Conservation (phyloP, 2,888 invertebrate species). For the Electrophaes corylata region DNA sequence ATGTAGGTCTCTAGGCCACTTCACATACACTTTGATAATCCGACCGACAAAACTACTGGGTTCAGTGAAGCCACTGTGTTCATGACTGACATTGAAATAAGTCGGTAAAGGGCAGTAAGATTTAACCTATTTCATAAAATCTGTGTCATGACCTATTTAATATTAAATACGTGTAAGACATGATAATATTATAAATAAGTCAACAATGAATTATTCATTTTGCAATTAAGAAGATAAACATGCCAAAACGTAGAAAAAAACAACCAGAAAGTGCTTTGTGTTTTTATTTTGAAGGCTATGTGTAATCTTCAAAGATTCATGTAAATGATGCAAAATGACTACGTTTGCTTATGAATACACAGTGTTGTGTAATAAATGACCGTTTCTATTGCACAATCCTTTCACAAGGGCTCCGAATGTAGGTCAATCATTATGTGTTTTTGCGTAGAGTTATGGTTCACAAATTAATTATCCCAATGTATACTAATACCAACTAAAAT, state of each 20-base stretch:
- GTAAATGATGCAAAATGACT: slow-evolving; percentile 74
- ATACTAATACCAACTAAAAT: not conserved
- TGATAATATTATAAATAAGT: not conserved
- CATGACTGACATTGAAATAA: slow-evolving; percentile 86
- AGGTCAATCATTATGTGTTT: slow-evolving; percentile 81
- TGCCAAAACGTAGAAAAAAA: slow-evolving; percentile 17
- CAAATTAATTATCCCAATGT: not conserved
- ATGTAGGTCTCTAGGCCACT: slow-evolving; percentile 96
- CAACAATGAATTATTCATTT: not conserved
- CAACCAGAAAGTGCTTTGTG: slow-evolving; percentile 16
- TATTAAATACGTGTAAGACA: slow-evolving; percentile 27
- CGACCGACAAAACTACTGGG: slow-evolving; percentile 86
- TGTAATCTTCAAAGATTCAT: slow-evolving; percentile 57
- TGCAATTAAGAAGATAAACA: not conserved
- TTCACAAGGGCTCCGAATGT: slow-evolving; percentile 84
- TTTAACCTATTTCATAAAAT: slow-evolving; percentile 75
- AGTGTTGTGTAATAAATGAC: slow-evolving; percentile 83
- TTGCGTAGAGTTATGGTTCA: slow-evolving; percentile 57
- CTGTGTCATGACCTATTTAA: slow-evolving; percentile 74
- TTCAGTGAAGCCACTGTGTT: slow-evolving; percentile 87
- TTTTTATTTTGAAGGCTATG: slow-evolving; percentile 46
- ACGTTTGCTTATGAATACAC: slow-evolving; percentile 78
- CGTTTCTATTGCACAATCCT: slow-evolving; percentile 85
- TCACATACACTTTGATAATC: slow-evolving; percentile 92
- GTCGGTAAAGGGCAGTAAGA: slow-evolving; percentile 82